Conservation (phyloP, 2,888 invertebrate species). For the Colostygia pectinataria region DNA sequence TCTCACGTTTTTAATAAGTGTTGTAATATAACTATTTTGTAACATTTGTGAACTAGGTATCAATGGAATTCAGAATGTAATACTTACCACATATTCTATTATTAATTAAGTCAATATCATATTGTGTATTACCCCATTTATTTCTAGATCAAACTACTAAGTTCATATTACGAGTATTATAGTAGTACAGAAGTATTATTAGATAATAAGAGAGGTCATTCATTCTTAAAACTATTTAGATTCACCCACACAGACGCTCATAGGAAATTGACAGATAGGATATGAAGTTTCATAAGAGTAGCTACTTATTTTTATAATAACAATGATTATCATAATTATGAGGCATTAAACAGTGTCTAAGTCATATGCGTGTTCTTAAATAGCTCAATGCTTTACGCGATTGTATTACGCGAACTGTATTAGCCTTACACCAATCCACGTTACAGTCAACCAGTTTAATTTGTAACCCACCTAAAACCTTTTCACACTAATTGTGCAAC, state of each 20-base stretch:
- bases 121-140: slow-evolving; percentile 3
- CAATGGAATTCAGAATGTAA: not conserved
- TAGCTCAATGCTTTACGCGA: no score
- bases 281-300: slow-evolving; percentile 21
- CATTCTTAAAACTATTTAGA: slow-evolving; percentile 10
- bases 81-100: not conserved
- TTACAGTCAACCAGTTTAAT: no score
- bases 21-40: slow-evolving; percentile 3
- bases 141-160: not conserved
- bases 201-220: slow-evolving; percentile 6
- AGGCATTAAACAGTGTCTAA: slow-evolving; percentile 2
- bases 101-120: not conserved
- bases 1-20: slow-evolving; percentile 3
- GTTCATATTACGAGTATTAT: no score
- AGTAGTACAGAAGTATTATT: no score
- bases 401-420: no score
- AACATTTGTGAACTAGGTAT: not conserved
- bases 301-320: slow-evolving; percentile 14
- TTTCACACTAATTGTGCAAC: no score
- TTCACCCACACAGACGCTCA: slow-evolving; percentile 20
- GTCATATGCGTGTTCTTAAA: slow-evolving; percentile 2
- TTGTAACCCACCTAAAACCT: no score
- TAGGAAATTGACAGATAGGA: slow-evolving; percentile 36
- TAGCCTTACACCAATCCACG: no score
- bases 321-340: slow-evolving; percentile 11